Evolutionary conservation across 2,888 invertebrate genomes (phyloP).

Genomic region (Dascillus cervinus): DNA sequence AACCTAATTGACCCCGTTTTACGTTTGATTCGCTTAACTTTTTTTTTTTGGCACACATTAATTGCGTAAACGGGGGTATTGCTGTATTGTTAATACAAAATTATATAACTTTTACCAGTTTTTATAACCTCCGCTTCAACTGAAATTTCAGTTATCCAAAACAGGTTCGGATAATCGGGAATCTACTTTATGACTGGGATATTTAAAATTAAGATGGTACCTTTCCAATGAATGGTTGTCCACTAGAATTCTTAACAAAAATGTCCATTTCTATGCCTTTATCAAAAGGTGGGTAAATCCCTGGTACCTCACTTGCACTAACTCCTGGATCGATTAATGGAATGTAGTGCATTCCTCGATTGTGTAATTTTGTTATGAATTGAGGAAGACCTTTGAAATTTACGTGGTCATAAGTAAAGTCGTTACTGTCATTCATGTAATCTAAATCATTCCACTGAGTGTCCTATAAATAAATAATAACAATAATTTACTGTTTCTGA

Average conservation of each 20-base stretch:
- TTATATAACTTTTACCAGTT: too few species aligned
- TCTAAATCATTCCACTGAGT: slow-evolving; percentile 82
- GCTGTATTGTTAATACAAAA: too few species aligned
- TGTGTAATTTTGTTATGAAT: slow-evolving; percentile 63
- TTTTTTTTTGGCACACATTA: too few species aligned
- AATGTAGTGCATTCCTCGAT: slow-evolving; percentile 67
- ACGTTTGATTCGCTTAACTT: too few species aligned
- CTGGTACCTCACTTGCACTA: slow-evolving; percentile 57
- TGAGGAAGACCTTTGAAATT: slow-evolving; percentile 56
- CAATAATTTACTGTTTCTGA: background rate
- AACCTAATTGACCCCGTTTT: too few species aligned
- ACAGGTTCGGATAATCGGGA: slow-evolving; percentile 1
- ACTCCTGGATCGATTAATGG: slow-evolving; percentile 71
- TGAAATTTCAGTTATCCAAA: too few species aligned
- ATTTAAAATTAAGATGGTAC: slow-evolving; percentile 40
- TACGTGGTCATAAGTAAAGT: slow-evolving; percentile 65
- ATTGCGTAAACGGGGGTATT: too few species aligned
- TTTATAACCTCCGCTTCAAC: too few species aligned
- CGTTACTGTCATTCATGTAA: slow-evolving; percentile 71
- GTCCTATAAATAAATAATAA: slow-evolving; percentile 44
- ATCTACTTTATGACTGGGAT: background rate
- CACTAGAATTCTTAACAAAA: slow-evolving; percentile 64
- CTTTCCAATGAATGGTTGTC: slow-evolving; percentile 63
- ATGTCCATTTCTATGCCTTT: slow-evolving; percentile 63
- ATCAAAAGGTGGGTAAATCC: slow-evolving; percentile 68